Evolutionary conservation across 2,888 invertebrate species (phyloP).

Genomic region (Drosophila infuscata): DNA sequence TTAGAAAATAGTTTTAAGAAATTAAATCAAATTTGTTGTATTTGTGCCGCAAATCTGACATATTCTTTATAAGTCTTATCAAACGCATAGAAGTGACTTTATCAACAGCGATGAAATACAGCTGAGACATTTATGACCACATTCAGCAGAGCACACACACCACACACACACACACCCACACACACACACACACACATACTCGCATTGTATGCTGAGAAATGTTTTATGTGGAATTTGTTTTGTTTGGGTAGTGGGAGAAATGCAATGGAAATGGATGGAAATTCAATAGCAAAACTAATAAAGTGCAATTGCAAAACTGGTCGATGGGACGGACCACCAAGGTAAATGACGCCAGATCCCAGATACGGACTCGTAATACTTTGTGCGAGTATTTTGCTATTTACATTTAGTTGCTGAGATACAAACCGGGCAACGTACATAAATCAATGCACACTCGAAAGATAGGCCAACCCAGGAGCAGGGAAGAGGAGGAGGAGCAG

Average conservation of each 20-base stretch:
- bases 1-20: background rate
- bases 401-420: constrained; percentile 34
- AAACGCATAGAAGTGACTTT: background rate
- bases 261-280: constrained; percentile 4
- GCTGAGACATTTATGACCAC: constrained; percentile 15
- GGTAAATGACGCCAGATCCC: constrained; percentile 25
- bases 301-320: constrained; percentile 65
- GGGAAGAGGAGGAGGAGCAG: constrained; percentile 7
- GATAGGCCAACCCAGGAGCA: constrained; percentile 40
- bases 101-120: constrained; percentile 16
- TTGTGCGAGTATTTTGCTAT: constrained; percentile 31
- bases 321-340: constrained; percentile 29
- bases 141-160: constrained; percentile 4
- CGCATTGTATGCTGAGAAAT: constrained; percentile 21
- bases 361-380: background rate
- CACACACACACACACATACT: constrained; percentile 13
- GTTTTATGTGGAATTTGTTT: constrained; percentile 7
- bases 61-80: background rate
- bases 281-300: constrained; percentile 81
- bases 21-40: background rate
- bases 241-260: too few relatives aligned
- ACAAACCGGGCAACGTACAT: constrained; percentile 54
- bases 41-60: background rate
- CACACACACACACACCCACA: constrained; percentile 5
- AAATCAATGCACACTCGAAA: constrained; percentile 81